These are phyloP conservation scores for Trialeurodes vaporariorum DNA, from an alignment of 1,140 invertebrate genomes.

Conservation along the genomic window DNA sequence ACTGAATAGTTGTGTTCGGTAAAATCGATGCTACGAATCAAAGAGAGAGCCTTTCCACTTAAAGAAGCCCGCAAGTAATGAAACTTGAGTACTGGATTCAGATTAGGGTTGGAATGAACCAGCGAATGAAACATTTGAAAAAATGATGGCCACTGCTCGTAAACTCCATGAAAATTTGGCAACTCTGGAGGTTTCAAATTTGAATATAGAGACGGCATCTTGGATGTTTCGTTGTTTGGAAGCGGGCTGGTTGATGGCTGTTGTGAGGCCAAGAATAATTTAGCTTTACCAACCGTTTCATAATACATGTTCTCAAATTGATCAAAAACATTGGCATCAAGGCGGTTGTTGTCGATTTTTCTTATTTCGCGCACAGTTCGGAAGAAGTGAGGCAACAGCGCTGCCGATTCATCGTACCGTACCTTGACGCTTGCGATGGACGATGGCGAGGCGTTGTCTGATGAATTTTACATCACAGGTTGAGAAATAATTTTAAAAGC, in stretches of 20 bases:
- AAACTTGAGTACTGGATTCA: not conserved
- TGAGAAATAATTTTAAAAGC: too few species aligned
- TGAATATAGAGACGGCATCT: not conserved
- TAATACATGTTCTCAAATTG: not conserved
- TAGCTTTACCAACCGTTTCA: not conserved
- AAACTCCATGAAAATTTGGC: not conserved
- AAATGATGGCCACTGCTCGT: not conserved
- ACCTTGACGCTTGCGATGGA: not conserved
- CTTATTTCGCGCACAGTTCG: not conserved
- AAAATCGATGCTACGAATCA: not conserved
- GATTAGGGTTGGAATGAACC: not conserved
- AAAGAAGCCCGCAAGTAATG: not conserved
- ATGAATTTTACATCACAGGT: too few species aligned
- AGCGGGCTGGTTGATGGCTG: not conserved
- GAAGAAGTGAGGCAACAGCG: not conserved
- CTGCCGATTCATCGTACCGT: not conserved
- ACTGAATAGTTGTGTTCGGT: slow-evolving; percentile 1
- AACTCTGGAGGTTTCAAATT: not conserved
- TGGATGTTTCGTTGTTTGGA: not conserved
- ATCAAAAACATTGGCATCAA: not conserved
- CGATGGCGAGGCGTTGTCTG: too few species aligned
- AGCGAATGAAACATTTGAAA: not conserved
- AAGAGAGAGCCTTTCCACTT: not conserved
- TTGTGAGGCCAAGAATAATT: not conserved
- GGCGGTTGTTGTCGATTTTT: not conserved